Conservation (phyloP, 2,888 invertebrate genomes). For the Phortica magna region DNA sequence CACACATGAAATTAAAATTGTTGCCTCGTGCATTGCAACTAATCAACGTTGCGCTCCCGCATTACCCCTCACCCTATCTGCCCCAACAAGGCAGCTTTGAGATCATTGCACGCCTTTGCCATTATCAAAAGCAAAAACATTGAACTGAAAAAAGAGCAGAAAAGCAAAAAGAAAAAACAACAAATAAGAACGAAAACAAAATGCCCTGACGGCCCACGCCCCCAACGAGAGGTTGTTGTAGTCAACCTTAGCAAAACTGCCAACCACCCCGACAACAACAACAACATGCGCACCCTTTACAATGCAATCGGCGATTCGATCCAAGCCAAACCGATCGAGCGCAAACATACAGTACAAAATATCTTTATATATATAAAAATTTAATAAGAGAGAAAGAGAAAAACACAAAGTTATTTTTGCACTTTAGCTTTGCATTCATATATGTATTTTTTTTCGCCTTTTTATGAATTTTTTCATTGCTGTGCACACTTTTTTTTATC, state of each 20-base stretch:
- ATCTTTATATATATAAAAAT: not conserved
- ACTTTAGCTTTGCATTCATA: not conserved
- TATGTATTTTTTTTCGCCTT: not conserved
- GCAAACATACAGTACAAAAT: not conserved
- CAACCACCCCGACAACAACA: too few species aligned
- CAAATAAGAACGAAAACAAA: not conserved
- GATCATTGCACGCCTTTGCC: too few species aligned
- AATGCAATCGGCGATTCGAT: not conserved
- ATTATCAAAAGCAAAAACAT: not conserved
- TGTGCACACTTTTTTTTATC: constrained; percentile 71
- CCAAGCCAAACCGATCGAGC: not conserved
- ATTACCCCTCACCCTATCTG: not conserved
- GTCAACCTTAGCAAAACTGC: too few species aligned
- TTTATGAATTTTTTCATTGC: constrained; percentile 35
- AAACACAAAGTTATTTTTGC: not conserved
- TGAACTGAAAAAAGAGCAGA: not conserved
- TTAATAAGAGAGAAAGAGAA: not conserved
- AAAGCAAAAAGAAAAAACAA: not conserved
- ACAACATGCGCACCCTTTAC: too few species aligned
- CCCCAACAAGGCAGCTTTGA: not conserved
- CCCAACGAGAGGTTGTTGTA: not conserved
- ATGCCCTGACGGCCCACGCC: not conserved
- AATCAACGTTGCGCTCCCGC: not conserved
- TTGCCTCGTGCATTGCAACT: not conserved
- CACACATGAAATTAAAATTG: not conserved